Percentiles rank a stretch among this genome's conserved stretches.
Conservation (phyloP, 2,888 invertebrate genomes). For the Heliconius cydno region DNA sequence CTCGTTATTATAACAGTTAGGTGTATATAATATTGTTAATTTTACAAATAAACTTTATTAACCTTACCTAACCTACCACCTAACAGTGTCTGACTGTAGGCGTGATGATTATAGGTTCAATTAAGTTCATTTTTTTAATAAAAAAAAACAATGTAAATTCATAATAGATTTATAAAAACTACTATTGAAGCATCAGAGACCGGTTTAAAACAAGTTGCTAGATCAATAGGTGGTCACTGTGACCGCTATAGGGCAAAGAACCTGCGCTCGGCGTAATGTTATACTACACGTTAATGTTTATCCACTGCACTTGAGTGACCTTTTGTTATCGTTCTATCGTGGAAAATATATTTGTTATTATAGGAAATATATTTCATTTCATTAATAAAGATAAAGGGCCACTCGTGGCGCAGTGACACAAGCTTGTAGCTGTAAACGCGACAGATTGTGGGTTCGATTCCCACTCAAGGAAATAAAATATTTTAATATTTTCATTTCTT, state of each 20-base stretch:
- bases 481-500: too few relatives aligned
- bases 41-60: neutral
- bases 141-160: neutral
- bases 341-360: too few relatives aligned
- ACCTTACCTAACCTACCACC: too few relatives aligned
- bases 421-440: too few relatives aligned
- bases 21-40: neutral
- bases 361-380: too few relatives aligned
- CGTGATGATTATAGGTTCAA: neutral
- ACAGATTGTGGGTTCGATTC: too few relatives aligned
- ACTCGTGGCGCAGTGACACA: too few relatives aligned
- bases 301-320: neutral
- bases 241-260: constrained; percentile 15
- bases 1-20: constrained; percentile 23
- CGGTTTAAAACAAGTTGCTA: constrained; percentile 4
- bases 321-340: neutral
- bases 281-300: neutral
- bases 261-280: neutral
- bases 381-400: too few relatives aligned
- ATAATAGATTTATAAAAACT: neutral
- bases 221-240: neutral
- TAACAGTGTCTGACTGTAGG: too few relatives aligned
- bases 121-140: neutral
- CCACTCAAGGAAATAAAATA: too few relatives aligned
- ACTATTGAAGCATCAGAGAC: neutral